These are phyloP conservation scores for Macrophya annulata DNA, from an alignment of 2,888 invertebrate genomes.

Conservation along the genomic window DNA sequence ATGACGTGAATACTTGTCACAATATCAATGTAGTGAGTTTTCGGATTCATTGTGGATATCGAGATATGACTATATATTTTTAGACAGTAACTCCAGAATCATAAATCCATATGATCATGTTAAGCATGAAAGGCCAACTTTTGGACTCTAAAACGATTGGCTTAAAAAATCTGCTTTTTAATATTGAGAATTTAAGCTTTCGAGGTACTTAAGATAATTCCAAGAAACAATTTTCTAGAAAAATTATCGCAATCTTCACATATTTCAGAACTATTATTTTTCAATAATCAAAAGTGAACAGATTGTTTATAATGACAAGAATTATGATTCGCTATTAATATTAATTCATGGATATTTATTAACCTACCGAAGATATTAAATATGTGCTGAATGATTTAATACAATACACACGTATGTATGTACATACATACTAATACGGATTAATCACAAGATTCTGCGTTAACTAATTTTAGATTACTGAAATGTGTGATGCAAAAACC, in stretches of 20 bases:
- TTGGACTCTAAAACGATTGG: background rate
- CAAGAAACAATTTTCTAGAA: background rate
- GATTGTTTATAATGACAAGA: too few relatives aligned
- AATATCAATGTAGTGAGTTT: background rate
- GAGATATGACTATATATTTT: background rate
- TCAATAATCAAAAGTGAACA: background rate
- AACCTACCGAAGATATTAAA: too few relatives aligned
- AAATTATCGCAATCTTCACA: background rate
- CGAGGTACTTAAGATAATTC: background rate
- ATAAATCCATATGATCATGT: background rate
- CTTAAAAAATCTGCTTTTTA: background rate
- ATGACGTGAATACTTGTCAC: background rate
- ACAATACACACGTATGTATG: background rate
- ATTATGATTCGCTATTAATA: background rate
- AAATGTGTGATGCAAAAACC: background rate
- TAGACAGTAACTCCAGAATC: background rate
- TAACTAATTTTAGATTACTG: slow-evolving; percentile 5
- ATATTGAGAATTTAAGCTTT: background rate
- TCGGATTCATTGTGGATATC: background rate
- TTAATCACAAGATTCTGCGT: background rate
- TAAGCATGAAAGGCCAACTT: background rate
- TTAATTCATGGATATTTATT: background rate
- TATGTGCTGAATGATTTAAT: background rate
- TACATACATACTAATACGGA: background rate
- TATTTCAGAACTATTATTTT: background rate